A percentile compares a stretch with the other conserved stretches of the same genome.
Evolutionary conservation across 2,113 vertebrate species (phyloP).

Genomic region (Equus quagga): DNA sequence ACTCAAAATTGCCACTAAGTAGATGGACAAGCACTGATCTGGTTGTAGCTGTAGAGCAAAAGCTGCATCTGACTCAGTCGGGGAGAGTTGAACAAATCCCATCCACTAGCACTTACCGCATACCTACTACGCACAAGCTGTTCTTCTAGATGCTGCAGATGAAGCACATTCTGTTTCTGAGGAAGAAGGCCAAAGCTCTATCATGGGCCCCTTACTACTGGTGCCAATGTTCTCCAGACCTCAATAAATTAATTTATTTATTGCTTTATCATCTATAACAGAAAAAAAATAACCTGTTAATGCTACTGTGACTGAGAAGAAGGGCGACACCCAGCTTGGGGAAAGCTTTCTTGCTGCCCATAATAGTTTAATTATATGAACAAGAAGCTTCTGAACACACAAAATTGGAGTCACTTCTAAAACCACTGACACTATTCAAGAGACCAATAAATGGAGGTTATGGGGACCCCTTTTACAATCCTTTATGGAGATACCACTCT

Average conservation of each 20-base stretch:
- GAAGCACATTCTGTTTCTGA: not conserved
- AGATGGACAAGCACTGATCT: conserved; percentile 79
- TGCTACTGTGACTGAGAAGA: not conserved
- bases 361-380: conserved; percentile 61
- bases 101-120: not conserved
- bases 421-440: conserved; percentile 43
- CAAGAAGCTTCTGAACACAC: conserved; percentile 26
- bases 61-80: conserved; percentile 75
- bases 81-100: not conserved
- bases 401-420: conserved; percentile 79
- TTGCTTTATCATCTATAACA: conserved; percentile 13
- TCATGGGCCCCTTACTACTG: too few species aligned
- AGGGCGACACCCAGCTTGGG: not conserved
- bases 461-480: conserved; percentile 57
- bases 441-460: conserved; percentile 66
- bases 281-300: not conserved
- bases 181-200: not conserved
- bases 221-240: not conserved
- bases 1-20: conserved; percentile 89
- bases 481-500: conserved; percentile 57
- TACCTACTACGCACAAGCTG: not conserved
- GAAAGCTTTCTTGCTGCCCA: conserved; percentile 18
- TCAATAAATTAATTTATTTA: conserved; percentile 42
- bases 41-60: conserved; percentile 65
- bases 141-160: not conserved